Conservation (phyloP, 2,113 vertebrate species). For the Catharus fuscescens region DNA sequence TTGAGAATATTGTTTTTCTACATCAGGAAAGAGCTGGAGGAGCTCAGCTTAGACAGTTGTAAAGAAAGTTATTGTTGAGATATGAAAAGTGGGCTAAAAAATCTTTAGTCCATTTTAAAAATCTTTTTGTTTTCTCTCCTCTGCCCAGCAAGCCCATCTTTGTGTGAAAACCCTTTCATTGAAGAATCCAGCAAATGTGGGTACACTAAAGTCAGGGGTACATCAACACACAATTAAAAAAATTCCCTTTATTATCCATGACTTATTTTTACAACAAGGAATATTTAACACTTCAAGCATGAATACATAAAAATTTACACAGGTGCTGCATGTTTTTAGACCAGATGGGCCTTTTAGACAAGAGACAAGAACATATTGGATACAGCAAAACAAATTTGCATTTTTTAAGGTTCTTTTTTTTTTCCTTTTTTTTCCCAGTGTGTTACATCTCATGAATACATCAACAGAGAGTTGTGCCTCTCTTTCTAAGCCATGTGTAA, state of each 20-base stretch:
- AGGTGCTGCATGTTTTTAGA: not conserved
- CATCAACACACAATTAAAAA: not conserved
- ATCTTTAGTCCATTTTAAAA: not conserved
- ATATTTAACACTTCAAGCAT: not conserved
- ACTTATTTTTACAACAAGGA: not conserved
- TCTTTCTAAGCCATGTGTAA: not conserved
- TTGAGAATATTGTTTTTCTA: not conserved
- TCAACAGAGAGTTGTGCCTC: not conserved
- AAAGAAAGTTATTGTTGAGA: not conserved
- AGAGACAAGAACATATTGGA: slow-evolving; percentile 21
- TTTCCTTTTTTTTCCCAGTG: not conserved
- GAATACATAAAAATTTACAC: not conserved
- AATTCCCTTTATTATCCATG: not conserved
- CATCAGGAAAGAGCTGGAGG: not conserved
- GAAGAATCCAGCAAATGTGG: not conserved
- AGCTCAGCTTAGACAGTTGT: not conserved
- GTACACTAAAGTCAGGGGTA: not conserved
- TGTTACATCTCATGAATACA: not conserved
- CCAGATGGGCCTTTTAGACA: slow-evolving; percentile 24
- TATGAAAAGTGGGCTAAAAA: not conserved
- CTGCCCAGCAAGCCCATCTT: not conserved
- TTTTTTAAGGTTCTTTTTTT: not conserved
- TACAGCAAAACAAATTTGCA: not conserved
- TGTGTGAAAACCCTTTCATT: not conserved
- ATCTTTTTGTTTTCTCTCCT: not conserved